Evolutionary conservation across 2,888 invertebrate species (phyloP), one percentile per base, ranked within the genome.

Genomic region (Oasisia sp.): DNA sequence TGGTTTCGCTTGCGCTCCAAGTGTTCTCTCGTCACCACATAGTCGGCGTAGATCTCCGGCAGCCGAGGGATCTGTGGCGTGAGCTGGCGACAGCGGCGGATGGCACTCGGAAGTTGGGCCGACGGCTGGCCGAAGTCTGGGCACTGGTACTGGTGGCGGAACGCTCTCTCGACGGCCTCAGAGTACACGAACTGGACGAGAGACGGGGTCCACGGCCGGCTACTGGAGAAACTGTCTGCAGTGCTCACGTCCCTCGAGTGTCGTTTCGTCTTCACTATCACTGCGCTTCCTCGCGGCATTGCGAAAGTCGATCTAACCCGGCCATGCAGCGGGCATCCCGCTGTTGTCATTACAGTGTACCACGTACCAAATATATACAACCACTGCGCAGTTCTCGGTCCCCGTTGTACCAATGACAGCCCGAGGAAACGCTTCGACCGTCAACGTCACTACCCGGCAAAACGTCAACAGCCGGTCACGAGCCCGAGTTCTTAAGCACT

Each of bases 171-270:
- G 74, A 74, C 27, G 74, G 74, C 74, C 5, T 74, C 27, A 7
- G 74, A 74, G 74, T 74, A 74, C n/a, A 74, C 74, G 74, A 74
- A 74, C 74, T 74, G 74, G 74, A 74, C 74, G n/a, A 74, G 19
- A 7, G 74, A 74, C 14, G 74, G 74, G 27, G 74, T 74, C 74
- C 74, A 74, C 27, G 74, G 74, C 27, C 74, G 74, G 27, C 27
- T 74, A 27, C 74, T 74, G 74, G 74, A 74, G 7, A 74, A 19
- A 7, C 74, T 74, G 27, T 74, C 74, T n/a, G 74, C 74, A 19
- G 74, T 74, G 7, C 19, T 74, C 19, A 74, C 27, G n/a, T 74
- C 74, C 74, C 74, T 74, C 74, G 74, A 74, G n/a, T 74, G 19
- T 27, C 74, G 74, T 19, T 74, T 74, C 19, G n/a, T 74, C 27